Percentiles rank a stretch among this genome's conserved stretches.
Conservation (phyloP, 2,888 invertebrate genomes). For the Tachina grossa region DNA sequence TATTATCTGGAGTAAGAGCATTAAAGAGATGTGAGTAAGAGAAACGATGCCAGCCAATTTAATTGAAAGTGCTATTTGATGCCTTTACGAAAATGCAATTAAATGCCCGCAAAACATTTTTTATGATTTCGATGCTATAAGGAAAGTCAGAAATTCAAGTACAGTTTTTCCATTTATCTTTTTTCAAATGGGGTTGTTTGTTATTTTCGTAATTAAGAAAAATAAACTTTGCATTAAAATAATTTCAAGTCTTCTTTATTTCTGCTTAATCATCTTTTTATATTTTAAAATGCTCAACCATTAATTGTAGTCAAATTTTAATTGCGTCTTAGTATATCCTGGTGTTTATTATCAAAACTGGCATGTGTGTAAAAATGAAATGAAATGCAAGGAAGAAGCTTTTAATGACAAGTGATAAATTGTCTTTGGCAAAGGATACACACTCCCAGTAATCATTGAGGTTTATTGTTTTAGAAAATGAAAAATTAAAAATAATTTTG, state of each 20-base stretch:
- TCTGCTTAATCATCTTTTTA: constrained; percentile 64
- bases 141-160: constrained; percentile 48
- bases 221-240: constrained; percentile 42
- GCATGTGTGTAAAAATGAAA: constrained; percentile 42
- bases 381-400: constrained; percentile 51
- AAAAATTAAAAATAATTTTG: constrained; percentile 70
- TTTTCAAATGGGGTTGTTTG: constrained; percentile 27
- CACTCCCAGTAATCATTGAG: constrained; percentile 69
- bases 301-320: constrained; percentile 67
- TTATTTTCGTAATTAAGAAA: background rate
- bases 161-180: constrained; percentile 35
- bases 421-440: constrained; percentile 56
- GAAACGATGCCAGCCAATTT: constrained; percentile 73
- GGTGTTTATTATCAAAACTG: constrained; percentile 31
- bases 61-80: constrained; percentile 82
- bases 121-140: constrained; percentile 52
- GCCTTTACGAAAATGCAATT: constrained; percentile 79
- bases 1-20: constrained; percentile 35
- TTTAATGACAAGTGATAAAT: constrained; percentile 71
- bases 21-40: constrained; percentile 29
- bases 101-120: constrained; percentile 78
- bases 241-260: constrained; percentile 24
- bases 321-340: constrained; percentile 56
- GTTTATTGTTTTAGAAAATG: constrained; percentile 65
- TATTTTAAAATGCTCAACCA: constrained; percentile 35